phyloP scores from a whole-genome alignment of 2,888 invertebrate genomes.

The Dasypogon diadema region DNA sequence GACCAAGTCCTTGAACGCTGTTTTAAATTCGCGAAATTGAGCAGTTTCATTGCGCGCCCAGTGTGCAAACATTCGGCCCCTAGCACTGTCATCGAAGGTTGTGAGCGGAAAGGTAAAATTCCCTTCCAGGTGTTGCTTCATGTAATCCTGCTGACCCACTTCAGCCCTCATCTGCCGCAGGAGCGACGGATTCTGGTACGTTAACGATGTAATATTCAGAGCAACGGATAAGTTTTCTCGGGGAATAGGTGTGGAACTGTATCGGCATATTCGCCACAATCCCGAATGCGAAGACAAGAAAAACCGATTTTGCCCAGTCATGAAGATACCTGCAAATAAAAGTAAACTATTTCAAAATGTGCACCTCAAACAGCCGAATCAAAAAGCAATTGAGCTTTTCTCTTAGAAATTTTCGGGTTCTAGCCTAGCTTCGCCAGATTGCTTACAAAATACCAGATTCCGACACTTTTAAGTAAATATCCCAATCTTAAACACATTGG shows the following conservation, averaged over 20 bases:
- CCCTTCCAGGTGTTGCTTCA: slow-evolving; percentile 61
- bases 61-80: slow-evolving; percentile 65
- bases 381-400: no score
- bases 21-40: slow-evolving; percentile 63
- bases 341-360: no score
- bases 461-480: no score
- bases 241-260: slow-evolving; percentile 65
- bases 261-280: slow-evolving; percentile 72
- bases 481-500: no score
- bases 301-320: slow-evolving; percentile 71
- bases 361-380: no score
- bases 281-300: slow-evolving; percentile 79
- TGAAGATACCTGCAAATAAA: slow-evolving; percentile 70
- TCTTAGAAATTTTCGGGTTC: no score
- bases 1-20: slow-evolving; percentile 62
- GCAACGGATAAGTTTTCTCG: slow-evolving; percentile 72
- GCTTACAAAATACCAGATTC: no score
- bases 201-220: slow-evolving; percentile 71
- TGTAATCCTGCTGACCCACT: slow-evolving; percentile 62
- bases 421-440: no score
- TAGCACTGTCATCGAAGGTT: slow-evolving; percentile 63
- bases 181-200: slow-evolving; percentile 61
- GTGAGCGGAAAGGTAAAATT: slow-evolving; percentile 46
- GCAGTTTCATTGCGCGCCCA: slow-evolving; percentile 65
- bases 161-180: slow-evolving; percentile 63